These are phyloP conservation scores for Tonatia bakeri DNA, from an alignment of 2,113 vertebrate species.

Conservation along the genomic window DNA sequence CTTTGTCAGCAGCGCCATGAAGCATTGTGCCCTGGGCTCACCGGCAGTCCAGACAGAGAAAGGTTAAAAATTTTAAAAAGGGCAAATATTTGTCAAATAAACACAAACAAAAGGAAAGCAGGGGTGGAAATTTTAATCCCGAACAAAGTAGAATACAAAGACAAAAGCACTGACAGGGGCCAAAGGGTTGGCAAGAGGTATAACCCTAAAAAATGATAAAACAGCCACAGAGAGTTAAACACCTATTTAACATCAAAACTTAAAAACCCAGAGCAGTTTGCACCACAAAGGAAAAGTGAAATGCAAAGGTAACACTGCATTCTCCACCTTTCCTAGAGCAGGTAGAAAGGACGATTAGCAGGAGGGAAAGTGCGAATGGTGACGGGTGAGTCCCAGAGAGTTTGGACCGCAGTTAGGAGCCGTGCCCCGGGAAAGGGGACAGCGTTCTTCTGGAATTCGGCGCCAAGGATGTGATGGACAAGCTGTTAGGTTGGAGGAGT, in stretches of 20 bases:
- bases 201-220: slow-evolving; percentile 27
- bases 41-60: slow-evolving; percentile 2
- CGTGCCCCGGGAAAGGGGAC: not conserved
- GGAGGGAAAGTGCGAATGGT: not conserved
- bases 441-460: not conserved
- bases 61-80: slow-evolving; percentile 48
- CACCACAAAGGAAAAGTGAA: not conserved
- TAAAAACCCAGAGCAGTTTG: not conserved
- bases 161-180: slow-evolving; percentile 8
- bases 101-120: slow-evolving; percentile 52
- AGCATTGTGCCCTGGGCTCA: not conserved
- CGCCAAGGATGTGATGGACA: not conserved
- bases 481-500: not conserved
- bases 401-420: not conserved
- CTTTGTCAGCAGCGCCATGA: slow-evolving; percentile 13
- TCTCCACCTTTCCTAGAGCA: not conserved
- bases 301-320: not conserved
- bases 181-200: slow-evolving; percentile 13
- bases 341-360: not conserved
- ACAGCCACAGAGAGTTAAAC: not conserved
- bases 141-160: slow-evolving; percentile 14
- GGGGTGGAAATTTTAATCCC: slow-evolving; percentile 37
- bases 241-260: not conserved
- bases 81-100: slow-evolving; percentile 56
- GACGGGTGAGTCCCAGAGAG: not conserved